Evolutionary conservation across 2,888 invertebrate species (phyloP).

Genomic region (Prenolepis imparis): DNA sequence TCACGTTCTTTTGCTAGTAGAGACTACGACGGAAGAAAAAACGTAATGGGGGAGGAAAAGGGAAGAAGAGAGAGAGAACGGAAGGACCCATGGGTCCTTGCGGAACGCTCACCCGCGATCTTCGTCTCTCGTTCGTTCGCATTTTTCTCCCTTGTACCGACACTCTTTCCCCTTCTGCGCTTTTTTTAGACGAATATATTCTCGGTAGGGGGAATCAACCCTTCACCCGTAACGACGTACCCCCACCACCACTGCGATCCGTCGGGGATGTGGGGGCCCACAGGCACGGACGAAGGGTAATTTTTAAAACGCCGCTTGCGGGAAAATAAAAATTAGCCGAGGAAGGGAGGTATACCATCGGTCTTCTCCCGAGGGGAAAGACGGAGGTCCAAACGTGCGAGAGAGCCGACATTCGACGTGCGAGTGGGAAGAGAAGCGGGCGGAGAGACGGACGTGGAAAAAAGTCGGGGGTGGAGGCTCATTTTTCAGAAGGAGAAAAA

Average conservation of each 20-base stretch:
- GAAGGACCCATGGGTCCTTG: conserved; percentile 39
- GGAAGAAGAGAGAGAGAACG: conserved; percentile 50
- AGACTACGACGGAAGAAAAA: conserved; percentile 60
- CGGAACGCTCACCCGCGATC: conserved; percentile 17
- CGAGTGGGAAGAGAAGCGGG: conserved; percentile 39
- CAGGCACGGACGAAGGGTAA: conserved; percentile 76
- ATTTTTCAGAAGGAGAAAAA: conserved; percentile 71
- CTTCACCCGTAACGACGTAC: conserved; percentile 54
- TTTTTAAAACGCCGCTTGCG: conserved; percentile 84
- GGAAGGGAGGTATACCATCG: conserved; percentile 72
- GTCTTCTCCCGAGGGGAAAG: conserved; percentile 55
- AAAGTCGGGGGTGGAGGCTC: conserved; percentile 61
- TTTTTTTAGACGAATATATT: conserved; percentile 46
- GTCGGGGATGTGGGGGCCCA: conserved; percentile 34
- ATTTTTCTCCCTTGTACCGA: conserved; percentile 56
- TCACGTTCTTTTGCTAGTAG: conserved; percentile 80
- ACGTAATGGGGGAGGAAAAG: conserved; percentile 68
- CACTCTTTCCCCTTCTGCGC: conserved; percentile 60
- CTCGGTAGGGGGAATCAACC: conserved; percentile 66
- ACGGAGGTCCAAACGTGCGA: conserved; percentile 58
- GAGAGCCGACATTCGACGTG: conserved; percentile 47
- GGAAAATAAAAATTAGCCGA: conserved; percentile 83
- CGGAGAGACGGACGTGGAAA: conserved; percentile 52
- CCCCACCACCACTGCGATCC: conserved; percentile 52
- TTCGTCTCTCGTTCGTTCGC: conserved; percentile 44